Evolutionary conservation across 2,113 vertebrate species (phyloP).

Genomic region (Notiomystis cincta): DNA sequence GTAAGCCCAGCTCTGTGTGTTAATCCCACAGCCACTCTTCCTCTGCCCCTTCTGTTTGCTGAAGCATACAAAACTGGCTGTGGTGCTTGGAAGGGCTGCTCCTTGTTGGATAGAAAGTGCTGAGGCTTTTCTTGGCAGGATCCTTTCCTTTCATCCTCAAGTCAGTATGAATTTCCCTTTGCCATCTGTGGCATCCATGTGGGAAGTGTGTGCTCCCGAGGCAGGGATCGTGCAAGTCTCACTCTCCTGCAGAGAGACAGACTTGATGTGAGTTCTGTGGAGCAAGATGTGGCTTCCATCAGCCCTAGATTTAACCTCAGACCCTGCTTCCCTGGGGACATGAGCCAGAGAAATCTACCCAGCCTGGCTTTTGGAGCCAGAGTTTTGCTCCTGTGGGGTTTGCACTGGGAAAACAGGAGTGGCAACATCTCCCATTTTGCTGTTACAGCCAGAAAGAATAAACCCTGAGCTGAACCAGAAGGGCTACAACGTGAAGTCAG

Average conservation of each 20-base stretch:
- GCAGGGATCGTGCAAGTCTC: neutral
- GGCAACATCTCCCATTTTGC: neutral
- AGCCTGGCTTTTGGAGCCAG: neutral
- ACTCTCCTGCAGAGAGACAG: neutral
- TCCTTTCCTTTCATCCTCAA: neutral
- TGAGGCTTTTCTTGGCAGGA: neutral
- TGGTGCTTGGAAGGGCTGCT: neutral
- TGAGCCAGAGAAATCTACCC: neutral
- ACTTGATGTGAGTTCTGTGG: neutral
- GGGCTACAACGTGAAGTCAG: constrained; percentile 81
- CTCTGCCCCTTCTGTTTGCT: neutral
- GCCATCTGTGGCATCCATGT: neutral
- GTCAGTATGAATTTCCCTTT: neutral
- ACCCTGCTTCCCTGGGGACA: neutral
- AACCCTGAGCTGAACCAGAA: constrained; percentile 82
- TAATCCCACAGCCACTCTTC: neutral
- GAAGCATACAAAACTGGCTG: neutral
- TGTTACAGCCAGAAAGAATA: constrained; percentile 77
- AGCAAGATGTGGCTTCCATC: neutral
- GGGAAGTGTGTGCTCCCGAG: neutral
- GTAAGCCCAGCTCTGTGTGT: neutral
- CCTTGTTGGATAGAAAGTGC: neutral
- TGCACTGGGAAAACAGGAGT: neutral
- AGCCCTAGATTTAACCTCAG: neutral
- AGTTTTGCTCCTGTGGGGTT: neutral